These are phyloP conservation scores for Oegoconia quadripuncta DNA, from an alignment of 2,888 invertebrate species.

Conservation along the genomic window DNA sequence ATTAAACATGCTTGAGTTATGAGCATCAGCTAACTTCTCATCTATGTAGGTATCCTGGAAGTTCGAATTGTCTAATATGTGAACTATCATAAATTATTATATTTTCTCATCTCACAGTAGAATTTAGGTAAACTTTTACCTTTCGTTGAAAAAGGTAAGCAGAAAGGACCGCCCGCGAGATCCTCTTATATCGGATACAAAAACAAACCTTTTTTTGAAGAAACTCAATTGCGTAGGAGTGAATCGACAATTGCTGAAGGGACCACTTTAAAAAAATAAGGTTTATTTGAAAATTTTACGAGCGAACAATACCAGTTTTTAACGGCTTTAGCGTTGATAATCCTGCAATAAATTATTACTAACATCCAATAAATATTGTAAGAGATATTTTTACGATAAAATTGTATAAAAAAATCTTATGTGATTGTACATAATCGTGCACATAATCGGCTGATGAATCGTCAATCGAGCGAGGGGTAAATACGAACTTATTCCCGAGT, in stretches of 20 bases:
- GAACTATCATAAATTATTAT: no score
- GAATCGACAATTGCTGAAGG: slow-evolving; percentile 10
- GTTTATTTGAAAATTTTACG: not conserved
- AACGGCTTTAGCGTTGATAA: not conserved
- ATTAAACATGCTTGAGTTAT: no score
- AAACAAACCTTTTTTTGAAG: slow-evolving; percentile 9
- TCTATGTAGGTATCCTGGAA: no score
- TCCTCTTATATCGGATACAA: slow-evolving; percentile 4
- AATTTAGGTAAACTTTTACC: not conserved
- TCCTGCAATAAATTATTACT: slow-evolving; percentile 3
- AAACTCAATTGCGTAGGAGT: slow-evolving; percentile 20
- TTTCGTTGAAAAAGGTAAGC: slow-evolving; percentile 1
- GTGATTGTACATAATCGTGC: no score
- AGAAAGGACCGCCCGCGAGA: not conserved
- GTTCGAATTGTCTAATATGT: no score
- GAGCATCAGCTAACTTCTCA: no score
- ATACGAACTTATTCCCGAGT: no score
- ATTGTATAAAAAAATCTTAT: no score
- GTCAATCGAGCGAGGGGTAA: no score
- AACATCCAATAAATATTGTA: slow-evolving; percentile 1
- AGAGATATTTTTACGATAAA: not conserved
- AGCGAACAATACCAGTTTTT: not conserved
- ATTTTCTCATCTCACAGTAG: not conserved
- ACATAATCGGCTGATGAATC: no score
- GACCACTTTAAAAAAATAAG: not conserved